phyloP scores from a whole-genome alignment of 1,140 invertebrate genomes.

The Zophobas morio region DNA sequence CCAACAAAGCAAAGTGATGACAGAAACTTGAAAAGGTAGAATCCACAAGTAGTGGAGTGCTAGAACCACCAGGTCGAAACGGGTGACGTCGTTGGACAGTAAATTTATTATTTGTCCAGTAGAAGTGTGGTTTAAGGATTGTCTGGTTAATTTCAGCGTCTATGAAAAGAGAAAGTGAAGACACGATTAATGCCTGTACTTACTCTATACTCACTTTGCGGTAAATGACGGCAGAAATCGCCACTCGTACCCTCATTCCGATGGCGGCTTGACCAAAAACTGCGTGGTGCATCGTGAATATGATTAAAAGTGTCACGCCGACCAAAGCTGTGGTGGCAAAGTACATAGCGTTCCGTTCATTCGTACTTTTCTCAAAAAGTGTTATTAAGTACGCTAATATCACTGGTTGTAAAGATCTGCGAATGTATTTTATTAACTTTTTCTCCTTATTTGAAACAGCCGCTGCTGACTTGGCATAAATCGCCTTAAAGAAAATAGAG shows the following conservation, averaged over 20 bases:
- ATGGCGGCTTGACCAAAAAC: constrained; percentile 68
- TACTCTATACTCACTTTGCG: constrained; percentile 64
- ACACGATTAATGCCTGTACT: too few relatives aligned
- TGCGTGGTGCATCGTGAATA: constrained; percentile 64
- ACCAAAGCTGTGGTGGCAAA: constrained; percentile 52
- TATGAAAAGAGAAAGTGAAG: constrained; percentile 59
- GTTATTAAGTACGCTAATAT: constrained; percentile 66
- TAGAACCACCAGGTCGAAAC: constrained; percentile 61
- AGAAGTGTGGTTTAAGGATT: constrained; percentile 79
- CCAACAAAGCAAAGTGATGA: constrained; percentile 78
- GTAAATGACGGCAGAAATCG: constrained; percentile 75
- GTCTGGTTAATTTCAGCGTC: constrained; percentile 75
- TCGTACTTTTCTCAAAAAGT: constrained; percentile 38
- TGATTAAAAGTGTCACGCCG: constrained; percentile 50
- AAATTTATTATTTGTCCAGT: constrained; percentile 71
- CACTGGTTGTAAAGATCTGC: constrained; percentile 68
- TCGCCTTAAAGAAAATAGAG: too few relatives aligned
- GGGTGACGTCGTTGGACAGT: too few relatives aligned
- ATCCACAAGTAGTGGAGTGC: constrained; percentile 78
- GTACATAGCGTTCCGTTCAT: constrained; percentile 48
- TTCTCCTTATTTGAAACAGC: neutral
- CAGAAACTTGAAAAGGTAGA: constrained; percentile 77
- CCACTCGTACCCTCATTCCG: constrained; percentile 74
- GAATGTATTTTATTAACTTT: constrained; percentile 30
- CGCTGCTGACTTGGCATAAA: too few relatives aligned